Conservation (phyloP, 2,888 invertebrate genomes). For the Anagyrus pseudococci region DNA sequence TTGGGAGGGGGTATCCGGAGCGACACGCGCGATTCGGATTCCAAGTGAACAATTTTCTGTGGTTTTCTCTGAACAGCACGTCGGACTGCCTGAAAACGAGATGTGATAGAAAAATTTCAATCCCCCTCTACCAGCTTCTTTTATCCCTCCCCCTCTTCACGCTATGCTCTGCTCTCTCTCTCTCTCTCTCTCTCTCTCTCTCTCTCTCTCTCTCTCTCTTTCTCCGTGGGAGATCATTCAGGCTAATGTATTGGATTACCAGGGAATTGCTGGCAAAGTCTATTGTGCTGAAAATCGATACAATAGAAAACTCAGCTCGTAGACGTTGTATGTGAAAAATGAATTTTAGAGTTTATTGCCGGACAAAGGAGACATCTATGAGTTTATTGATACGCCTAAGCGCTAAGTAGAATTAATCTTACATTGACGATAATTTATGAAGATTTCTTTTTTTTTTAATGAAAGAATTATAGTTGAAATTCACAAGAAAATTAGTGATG, state of each 20-base stretch:
- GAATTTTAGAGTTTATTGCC: not conserved
- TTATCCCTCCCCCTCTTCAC: not conserved
- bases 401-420: no score
- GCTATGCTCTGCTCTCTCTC: not conserved
- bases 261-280: constrained; percentile 12
- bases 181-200: constrained; percentile 11
- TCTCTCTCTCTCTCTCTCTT: constrained; percentile 1
- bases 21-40: constrained; percentile 45
- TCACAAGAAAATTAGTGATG: no score
- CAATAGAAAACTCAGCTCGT: not conserved
- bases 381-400: no score
- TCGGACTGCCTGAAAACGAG: constrained; percentile 22
- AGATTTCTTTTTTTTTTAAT: no score
- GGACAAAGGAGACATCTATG: no score
- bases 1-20: constrained; percentile 29
- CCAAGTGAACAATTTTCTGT: constrained; percentile 48
- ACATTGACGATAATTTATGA: no score
- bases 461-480: no score
- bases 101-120: constrained; percentile 31
- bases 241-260: constrained; percentile 34
- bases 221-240: constrained; percentile 20
- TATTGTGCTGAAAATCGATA: constrained; percentile 34
- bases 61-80: not conserved
- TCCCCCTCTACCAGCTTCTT: no score
- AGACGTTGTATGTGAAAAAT: not conserved